Base-by-base conservation (phyloP, 2,113 vertebrate species). In the Centropristis striata region DNA sequence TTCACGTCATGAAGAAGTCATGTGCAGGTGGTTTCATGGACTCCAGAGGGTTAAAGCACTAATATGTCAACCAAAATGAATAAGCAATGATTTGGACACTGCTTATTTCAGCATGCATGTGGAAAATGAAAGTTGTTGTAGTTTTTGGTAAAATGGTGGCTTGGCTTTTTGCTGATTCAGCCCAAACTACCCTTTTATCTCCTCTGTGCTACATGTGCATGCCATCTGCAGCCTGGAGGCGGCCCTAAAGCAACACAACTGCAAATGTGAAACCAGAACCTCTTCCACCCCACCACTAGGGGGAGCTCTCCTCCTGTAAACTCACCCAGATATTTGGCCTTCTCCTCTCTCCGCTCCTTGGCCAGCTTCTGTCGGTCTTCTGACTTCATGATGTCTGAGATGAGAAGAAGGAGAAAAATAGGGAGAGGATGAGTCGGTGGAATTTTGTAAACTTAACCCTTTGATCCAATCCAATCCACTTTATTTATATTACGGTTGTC, bases 311-410 rank as follows among this genome's bases (percentile, higher is more conserved):
- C 44, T 66, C 66, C 72, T 66, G 16, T 68, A 32, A 32, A 80
- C 97, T 97, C 87, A 99, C 98, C 98, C 46, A 99, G 94, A 93
- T 97, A 97, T 92, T 97, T 98, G 87, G 97, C 97, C 60, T 97
- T 94, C 50, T 99, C 97, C 84, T 98, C 97, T 9, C 98, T 93
- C 13, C 98, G 94, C 83, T 98, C 97, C 88, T 97, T 97, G 0
- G 97, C 98, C 77, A 96, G 95, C 80, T 96, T 97, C 92, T 98
- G 97, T 77, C 97, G 95, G 4, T 98, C 97, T 71, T 97, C 96
- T 58, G 96, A 95, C 88, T 97, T 99, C 73, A 96, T 94, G 4
- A 88, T 68, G 86, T 99, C 98, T 99, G 91, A 28, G 58, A 71
- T 41, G 39, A 82, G 54, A 71, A 57, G 0, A 47, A 21, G 28